Evolutionary conservation across 2,113 vertebrate genomes (phyloP), one percentile per base, ranked within the genome.

Genomic region (Hipposideros armiger): DNA sequence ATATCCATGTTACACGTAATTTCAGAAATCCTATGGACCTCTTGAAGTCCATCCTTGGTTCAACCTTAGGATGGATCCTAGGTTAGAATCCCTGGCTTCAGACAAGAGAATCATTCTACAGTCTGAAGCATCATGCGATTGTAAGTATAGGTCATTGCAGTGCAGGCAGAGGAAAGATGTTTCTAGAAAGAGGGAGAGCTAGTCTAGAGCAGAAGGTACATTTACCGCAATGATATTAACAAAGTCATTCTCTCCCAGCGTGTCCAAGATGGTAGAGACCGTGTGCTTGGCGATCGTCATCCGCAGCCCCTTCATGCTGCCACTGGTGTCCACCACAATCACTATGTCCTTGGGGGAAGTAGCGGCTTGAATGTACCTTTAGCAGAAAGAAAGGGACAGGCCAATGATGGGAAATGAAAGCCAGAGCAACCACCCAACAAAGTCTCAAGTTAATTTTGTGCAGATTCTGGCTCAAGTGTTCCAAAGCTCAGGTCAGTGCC

Each of bases 181-280:
- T 52, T n/a, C 84, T 78, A n/a, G 52, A 64, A 56, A 40, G 64
- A 80, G 58, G 14, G 47, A 74, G 10, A 62, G n/a, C 28, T 69
- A 3, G 42, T 82, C 50, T 14, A 17, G 6, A 47, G 24, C 0
- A 36, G 45, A 78, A 19, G 72, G 5, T 14, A 30, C 20, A 95
- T 98, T 98, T 97, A 99, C 99, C 7, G 99, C 99, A 16, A 99
- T 99, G 91, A 99, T 98, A 90, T 99, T 99, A 94, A 99, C 99
- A 96, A 99, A 99, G 98, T 99, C 99, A 2, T 99, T 99, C 97
- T 99, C 99, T n/a, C 99, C 99, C 91, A 99, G 96, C 0, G 99
- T 99, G 94, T 99, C 99, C 96, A 99, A 76, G 95, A 99, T 99
- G 72, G 99, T 99, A 93, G 98, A 96, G 64, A 99, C 99, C 24